Evolutionary conservation across 1,140 invertebrate genomes (phyloP).

Genomic region (Megalopta genalis): DNA sequence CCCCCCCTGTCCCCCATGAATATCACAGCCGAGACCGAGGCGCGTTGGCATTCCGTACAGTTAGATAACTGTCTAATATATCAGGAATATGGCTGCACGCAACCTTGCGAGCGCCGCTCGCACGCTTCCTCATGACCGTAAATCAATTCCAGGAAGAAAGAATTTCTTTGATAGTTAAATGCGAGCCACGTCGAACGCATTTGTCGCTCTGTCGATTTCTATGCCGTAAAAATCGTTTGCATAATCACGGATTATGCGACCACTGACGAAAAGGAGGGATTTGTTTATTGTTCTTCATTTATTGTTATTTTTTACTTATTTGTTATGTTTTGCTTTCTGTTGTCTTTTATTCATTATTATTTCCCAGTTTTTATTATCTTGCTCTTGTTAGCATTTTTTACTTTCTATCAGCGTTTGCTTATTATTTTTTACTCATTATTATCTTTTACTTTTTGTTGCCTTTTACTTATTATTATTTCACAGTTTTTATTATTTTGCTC

Average conservation of each 20-base stretch:
- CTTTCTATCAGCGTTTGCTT: no score
- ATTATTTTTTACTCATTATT: no score
- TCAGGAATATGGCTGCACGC: not conserved
- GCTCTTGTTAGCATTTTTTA: no score
- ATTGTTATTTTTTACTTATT: no score
- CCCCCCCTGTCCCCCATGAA: not conserved
- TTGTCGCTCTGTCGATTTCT: no score
- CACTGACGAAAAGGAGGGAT: not conserved
- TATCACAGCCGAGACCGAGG: constrained; percentile 1
- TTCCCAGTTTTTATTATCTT: no score
- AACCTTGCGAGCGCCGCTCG: constrained; percentile 43
- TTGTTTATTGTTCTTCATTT: no score
- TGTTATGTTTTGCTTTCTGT: no score
- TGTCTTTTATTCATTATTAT: no score
- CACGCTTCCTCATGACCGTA: constrained; percentile 45
- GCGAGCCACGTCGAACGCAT: not conserved
- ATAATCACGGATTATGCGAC: not conserved
- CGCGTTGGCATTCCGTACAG: constrained; percentile 11
- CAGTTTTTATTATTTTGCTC: no score
- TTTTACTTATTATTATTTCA: no score
- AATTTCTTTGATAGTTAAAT: constrained; percentile 34
- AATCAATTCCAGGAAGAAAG: not conserved
- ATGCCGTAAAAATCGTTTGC: not conserved
- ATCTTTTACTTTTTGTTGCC: no score
- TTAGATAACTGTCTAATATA: constrained; percentile 29